Evolutionary conservation across 2,888 invertebrate species (phyloP).

Genomic region (Brassicogethes aeneus): DNA sequence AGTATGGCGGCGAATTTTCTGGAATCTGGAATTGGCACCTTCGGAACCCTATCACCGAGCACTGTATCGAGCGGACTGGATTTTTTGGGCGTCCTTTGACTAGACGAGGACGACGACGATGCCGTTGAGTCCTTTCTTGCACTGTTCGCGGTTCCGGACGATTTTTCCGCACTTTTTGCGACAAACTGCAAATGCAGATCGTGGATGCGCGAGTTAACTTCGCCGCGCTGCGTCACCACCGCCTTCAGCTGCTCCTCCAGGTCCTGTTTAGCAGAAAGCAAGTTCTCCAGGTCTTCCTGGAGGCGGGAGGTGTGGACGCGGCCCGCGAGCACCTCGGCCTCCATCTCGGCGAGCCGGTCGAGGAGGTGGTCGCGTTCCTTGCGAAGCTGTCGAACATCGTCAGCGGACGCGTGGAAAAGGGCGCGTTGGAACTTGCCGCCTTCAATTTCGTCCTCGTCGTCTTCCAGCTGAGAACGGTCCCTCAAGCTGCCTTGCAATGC

Average conservation of each 20-base stretch:
- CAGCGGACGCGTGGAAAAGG: conserved; percentile 38
- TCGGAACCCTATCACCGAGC: conserved; percentile 54
- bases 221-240: conserved; percentile 48
- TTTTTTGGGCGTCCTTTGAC: conserved; percentile 24
- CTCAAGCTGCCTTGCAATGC: conserved; percentile 40
- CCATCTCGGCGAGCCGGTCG: conserved; percentile 66
- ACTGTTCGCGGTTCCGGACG: conserved; percentile 3
- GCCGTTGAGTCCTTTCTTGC: conserved; percentile 6
- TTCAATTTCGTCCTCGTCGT: conserved; percentile 28
- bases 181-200: conserved; percentile 46
- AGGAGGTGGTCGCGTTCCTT: conserved; percentile 68
- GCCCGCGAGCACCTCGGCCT: conserved; percentile 61
- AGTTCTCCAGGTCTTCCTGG: conserved; percentile 53
- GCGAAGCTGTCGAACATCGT: conserved; percentile 54
- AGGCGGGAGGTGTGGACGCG: conserved; percentile 56
- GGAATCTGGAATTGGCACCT: conserved; percentile 58
- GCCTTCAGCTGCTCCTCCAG: conserved; percentile 51
- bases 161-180: conserved; percentile 33
- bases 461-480: conserved; percentile 4
- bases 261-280: conserved; percentile 49
- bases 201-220: conserved; percentile 49
- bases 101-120: conserved; percentile 25
- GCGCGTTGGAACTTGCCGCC: conserved; percentile 33
- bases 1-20: conserved; percentile 77
- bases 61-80: conserved; percentile 58